phyloP scores from a whole-genome alignment of 2,113 vertebrate species.

The Hypanus sabinus region DNA sequence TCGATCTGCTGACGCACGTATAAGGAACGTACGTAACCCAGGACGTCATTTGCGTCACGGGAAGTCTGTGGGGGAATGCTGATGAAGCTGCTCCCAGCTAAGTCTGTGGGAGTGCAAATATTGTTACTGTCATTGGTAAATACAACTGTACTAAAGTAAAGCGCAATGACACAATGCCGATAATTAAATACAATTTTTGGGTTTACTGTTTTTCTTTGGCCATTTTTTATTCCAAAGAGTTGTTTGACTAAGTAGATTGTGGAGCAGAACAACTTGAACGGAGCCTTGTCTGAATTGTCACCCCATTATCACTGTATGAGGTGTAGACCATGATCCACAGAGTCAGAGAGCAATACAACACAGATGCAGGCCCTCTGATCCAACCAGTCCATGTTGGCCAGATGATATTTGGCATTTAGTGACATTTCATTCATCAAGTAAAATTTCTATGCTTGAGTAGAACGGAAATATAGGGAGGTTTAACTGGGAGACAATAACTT shows the following conservation, averaged over 20 bases:
- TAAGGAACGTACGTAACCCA: background rate
- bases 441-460: background rate
- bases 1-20: background rate
- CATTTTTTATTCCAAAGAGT: background rate
- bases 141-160: background rate
- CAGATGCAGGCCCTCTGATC: too few relatives aligned
- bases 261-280: background rate
- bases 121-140: background rate
- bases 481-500: background rate
- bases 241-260: background rate
- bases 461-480: background rate
- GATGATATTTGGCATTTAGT: background rate
- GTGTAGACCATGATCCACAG: background rate
- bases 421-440: background rate
- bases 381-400: too few relatives aligned
- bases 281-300: background rate
- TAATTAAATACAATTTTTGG: background rate
- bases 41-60: conserved; percentile 26
- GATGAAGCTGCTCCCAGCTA: background rate
- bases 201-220: background rate
- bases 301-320: too few relatives aligned
- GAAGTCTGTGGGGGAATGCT: background rate
- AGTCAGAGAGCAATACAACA: too few relatives aligned
- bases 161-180: background rate
- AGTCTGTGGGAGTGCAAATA: background rate